phyloP scores from a whole-genome alignment of 2,113 vertebrate species.

The Gallinago undulata region DNA sequence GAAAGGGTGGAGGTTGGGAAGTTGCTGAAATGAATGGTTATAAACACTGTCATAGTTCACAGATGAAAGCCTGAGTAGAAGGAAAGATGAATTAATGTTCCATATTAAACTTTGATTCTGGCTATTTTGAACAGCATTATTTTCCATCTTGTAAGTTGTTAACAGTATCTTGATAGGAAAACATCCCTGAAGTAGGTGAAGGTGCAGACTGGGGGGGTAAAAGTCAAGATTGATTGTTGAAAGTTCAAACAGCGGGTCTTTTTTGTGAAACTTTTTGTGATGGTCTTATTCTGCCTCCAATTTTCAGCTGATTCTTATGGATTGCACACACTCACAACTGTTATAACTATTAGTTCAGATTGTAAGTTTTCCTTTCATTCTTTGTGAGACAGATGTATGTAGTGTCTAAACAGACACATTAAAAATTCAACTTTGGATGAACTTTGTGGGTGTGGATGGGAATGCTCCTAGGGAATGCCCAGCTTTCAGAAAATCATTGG shows the following conservation, averaged over 20 bases:
- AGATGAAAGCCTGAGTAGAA: background rate
- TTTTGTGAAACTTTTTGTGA: background rate
- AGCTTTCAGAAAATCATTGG: background rate
- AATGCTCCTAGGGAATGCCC: background rate
- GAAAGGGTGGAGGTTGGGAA: background rate
- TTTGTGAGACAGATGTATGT: background rate
- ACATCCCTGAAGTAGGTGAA: background rate
- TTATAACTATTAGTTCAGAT: background rate
- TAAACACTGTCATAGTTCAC: background rate
- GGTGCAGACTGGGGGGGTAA: background rate
- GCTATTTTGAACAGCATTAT: background rate
- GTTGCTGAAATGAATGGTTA: background rate
- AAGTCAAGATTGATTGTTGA: background rate
- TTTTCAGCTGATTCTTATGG: background rate
- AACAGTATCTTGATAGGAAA: background rate
- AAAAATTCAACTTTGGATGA: background rate
- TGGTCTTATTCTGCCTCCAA: background rate
- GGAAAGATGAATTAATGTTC: background rate
- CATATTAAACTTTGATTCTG: background rate
- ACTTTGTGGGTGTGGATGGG: background rate
- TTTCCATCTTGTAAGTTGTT: background rate
- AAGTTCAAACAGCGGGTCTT: background rate
- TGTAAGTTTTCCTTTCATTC: background rate
- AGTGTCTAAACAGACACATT: background rate
- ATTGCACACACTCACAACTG: rapidly evolving